Conservation (phyloP, 2,113 vertebrate species). For the Jaculus jaculus region DNA sequence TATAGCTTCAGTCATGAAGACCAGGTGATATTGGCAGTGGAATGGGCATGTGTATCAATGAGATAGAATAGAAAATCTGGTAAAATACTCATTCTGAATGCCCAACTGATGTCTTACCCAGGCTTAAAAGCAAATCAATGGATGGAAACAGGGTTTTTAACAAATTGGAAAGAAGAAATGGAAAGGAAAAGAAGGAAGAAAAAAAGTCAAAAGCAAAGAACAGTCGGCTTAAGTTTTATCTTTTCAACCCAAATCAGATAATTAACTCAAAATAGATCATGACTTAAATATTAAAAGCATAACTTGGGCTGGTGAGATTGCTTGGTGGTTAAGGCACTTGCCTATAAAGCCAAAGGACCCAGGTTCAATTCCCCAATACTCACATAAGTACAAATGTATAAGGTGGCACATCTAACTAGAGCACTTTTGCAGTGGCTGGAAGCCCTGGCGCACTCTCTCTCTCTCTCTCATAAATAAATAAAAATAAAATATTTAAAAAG, state of each 20-base stretch:
- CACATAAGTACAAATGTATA: no score
- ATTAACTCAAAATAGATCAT: neutral
- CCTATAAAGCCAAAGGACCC: no score
- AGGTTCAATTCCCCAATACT: no score
- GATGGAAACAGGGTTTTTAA: neutral
- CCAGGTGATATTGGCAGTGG: neutral
- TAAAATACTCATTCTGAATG: neutral
- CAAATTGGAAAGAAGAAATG: neutral
- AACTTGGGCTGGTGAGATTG: no score
- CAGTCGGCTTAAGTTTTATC: neutral
- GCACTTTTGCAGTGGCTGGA: no score
- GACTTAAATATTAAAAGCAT: neutral
- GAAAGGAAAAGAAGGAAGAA: neutral
- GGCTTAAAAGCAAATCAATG: neutral
- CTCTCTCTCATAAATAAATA: no score
- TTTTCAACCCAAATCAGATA: neutral
- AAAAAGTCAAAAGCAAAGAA: neutral
- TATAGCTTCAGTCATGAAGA: neutral
- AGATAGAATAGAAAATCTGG: neutral
- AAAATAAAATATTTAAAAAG: no score
- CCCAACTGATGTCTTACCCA: neutral
- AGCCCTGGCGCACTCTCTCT: no score
- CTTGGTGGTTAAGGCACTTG: no score
- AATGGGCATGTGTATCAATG: neutral
- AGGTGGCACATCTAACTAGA: no score